Evolutionary conservation across 2,797 vertebrate genomes (phyloP), one percentile per base, ranked within the genome.

Genomic region (Phoxinus dragarum): DNA sequence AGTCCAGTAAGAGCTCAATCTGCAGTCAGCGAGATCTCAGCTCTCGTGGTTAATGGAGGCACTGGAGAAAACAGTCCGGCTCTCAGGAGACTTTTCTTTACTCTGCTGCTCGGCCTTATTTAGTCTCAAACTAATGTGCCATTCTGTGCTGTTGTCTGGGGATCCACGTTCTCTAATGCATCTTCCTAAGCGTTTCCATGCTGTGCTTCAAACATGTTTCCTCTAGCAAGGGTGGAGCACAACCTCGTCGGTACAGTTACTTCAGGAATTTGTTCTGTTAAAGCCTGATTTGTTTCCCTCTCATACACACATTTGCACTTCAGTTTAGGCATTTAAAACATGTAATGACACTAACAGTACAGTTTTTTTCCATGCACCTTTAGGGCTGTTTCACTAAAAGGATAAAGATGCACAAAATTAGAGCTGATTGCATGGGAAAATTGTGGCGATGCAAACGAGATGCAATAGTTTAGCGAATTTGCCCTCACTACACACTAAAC

Each of bases 121-220:
- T 44, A 89, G 67, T 42, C 74, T 74, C 66, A 82, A 36, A 4
- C 72, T 44, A 64, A 80, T 84, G 49, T 84, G 64, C 75, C 64
- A 11, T 73, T 80, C 76, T 61, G 74, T 64, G 47, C 85, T 85
- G 76, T 6, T 82, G 42, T 66, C 8, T 36, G 10, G n/a, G 12
- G 64, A 31, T 44, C 73, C 38, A 42, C 40, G 64, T 36, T 31
- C 36, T 69, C 34, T 12, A 31, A n/a, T 67, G 40, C 67, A 68
- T 52, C 47, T 44, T 68, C 44, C 52, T 64, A 59, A 52, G 80
- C 14, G 16, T 31, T 83, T 31, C 34, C 16, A 31, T 27, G 10
- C 66, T 16, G n/a, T 31, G 38, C 27, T 78, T 81, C 21, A 36
- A 34, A 44, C 56, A 16, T 49, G 17, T n/a, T 27, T 61, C n/a